Percentiles rank a stretch among this genome's conserved stretches.
These are phyloP conservation scores for Myxocyprinus asiaticus DNA, from an alignment of 2,113 vertebrate species.

Conservation along the genomic window DNA sequence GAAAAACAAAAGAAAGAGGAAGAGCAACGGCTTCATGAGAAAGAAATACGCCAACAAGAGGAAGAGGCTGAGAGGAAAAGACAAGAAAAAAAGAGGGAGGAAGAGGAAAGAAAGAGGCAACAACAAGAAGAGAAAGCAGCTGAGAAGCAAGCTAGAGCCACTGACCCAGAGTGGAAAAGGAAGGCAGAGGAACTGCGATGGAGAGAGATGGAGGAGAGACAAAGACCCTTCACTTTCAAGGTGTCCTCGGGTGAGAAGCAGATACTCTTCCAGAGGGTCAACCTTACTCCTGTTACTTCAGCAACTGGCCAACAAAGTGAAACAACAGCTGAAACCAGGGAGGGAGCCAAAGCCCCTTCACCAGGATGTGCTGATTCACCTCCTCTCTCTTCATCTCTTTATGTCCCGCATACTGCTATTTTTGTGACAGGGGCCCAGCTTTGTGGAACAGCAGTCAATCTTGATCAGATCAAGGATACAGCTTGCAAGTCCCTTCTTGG, in stretches of 20 bases:
- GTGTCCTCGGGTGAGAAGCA: conserved; percentile 95
- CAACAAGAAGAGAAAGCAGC: conserved; percentile 47
- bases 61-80: conserved; percentile 37
- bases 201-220: conserved; percentile 92
- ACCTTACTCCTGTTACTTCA: conserved; percentile 87
- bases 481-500: conserved; percentile 94
- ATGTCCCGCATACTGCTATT: conserved; percentile 94
- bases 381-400: conserved; percentile 78
- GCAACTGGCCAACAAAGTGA: conserved; percentile 63
- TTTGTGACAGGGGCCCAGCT: conserved; percentile 94
- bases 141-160: conserved; percentile 55
- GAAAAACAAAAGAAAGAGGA: conserved; percentile 61
- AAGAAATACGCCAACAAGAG: conserved; percentile 50
- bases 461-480: conserved; percentile 93
- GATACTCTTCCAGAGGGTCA: conserved; percentile 96
- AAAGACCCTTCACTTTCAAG: conserved; percentile 94
- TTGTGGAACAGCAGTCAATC: conserved; percentile 89
- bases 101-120: conserved; percentile 44
- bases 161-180: conserved; percentile 72
- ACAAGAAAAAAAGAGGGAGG: conserved; percentile 57
- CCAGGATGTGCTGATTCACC: conserved; percentile 72
- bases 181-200: conserved; percentile 87
- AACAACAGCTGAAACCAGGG: conserved; percentile 61
- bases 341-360: conserved; percentile 61
- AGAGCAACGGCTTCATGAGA: conserved; percentile 51